Evolutionary conservation across 2,113 vertebrate species (phyloP).

Genomic region (Eulacestoma nigropectus): DNA sequence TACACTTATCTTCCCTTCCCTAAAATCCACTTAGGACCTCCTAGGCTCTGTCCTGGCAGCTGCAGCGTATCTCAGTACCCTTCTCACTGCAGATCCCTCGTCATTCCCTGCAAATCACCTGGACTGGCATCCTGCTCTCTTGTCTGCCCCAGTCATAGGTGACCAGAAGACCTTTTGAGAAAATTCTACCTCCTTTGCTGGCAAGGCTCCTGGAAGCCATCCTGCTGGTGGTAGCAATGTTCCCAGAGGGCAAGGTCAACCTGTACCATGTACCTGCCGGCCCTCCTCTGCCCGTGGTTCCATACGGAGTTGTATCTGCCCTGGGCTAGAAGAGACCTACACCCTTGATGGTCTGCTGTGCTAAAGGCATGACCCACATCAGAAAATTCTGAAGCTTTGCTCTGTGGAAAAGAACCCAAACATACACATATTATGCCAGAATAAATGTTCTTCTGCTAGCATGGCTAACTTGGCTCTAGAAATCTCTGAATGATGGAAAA

Average conservation of each 20-base stretch:
- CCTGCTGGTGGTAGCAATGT: neutral
- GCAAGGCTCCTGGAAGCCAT: neutral
- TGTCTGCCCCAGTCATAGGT: neutral
- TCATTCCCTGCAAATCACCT: neutral
- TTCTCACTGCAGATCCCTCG: accelerated
- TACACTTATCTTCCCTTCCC: neutral
- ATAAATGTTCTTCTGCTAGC: neutral
- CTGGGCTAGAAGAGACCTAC: neutral
- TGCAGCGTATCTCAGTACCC: neutral
- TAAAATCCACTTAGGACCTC: neutral
- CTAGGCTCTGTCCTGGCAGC: neutral
- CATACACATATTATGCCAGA: neutral
- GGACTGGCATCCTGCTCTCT: neutral
- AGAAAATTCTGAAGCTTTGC: neutral
- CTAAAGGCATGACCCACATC: neutral
- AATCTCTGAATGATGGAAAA: neutral
- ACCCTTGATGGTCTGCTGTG: neutral
- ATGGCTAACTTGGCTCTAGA: neutral
- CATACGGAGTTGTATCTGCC: accelerated
- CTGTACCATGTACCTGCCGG: neutral
- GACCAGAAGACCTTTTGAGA: neutral
- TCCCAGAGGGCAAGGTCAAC: neutral
- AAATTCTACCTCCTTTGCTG: neutral
- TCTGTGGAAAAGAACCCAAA: neutral
- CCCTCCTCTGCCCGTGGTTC: neutral